Evolutionary conservation across 64 coral and sea anemone genomes (phyloP).

Genomic region (Porites lutea): DNA sequence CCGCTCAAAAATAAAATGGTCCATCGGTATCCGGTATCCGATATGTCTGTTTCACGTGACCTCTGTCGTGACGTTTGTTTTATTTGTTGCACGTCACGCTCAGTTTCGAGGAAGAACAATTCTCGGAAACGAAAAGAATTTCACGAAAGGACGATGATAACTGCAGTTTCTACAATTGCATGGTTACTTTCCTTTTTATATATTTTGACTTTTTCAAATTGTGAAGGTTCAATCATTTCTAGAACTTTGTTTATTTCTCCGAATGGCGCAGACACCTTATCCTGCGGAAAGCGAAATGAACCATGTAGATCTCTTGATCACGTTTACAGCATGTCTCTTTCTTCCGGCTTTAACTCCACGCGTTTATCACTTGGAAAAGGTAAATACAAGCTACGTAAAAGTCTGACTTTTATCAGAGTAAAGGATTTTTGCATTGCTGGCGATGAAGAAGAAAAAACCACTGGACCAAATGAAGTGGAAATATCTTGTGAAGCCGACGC

Average conservation of each 20-base stretch:
- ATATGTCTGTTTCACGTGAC: too few relatives aligned
- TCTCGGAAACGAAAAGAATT: too few relatives aligned
- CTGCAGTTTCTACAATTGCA: not conserved
- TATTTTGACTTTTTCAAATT: not conserved
- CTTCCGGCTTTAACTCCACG: conserved; percentile 19
- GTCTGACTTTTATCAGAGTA: conserved; percentile 13
- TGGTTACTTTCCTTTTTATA: not conserved
- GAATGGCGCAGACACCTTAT: not conserved
- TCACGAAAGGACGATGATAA: too few relatives aligned
- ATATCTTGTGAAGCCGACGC: conserved; percentile 26
- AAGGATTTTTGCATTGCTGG: conserved; percentile 30
- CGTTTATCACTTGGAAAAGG: conserved; percentile 7
- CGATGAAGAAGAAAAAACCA: not conserved
- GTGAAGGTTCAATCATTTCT: not conserved
- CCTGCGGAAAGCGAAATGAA: conserved; percentile 24
- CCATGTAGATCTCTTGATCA: conserved; percentile 46
- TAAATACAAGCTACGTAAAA: conserved; percentile 8
- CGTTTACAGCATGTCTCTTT: not conserved
- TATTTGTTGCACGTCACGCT: too few relatives aligned
- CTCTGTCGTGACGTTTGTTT: too few relatives aligned
- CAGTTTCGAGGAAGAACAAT: too few relatives aligned
- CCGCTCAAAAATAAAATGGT: too few relatives aligned
- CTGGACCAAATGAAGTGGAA: not conserved
- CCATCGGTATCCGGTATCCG: too few relatives aligned
- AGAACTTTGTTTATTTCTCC: conserved; percentile 23